Evolutionary conservation across 2,113 vertebrate species (phyloP), one percentile per base, ranked within the genome.

Genomic region (Lepidothrix coronata): DNA sequence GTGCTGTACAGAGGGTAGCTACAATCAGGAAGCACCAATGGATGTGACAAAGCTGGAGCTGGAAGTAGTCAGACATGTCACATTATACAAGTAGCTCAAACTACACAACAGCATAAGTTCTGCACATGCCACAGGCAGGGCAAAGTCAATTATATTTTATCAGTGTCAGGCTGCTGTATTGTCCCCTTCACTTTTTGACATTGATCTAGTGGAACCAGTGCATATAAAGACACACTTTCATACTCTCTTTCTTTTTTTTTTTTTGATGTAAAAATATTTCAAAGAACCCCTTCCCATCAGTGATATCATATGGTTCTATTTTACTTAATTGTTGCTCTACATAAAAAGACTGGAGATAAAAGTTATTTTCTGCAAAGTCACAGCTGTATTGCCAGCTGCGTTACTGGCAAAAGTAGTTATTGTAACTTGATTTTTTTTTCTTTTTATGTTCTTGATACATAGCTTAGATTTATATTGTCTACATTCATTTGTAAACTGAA

Each of bases 241-340:
- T 58, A 91, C 18, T 44, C 18, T 44, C 7, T 43, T 77, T 20
- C 4, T 43, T 33, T 35, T 37, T 48, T 54, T 58, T 11, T 39
- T 39, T 30, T 21, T 35, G 33, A 21, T 76, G 66, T 46, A 94
- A 88, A 88, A 93, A 44, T 91, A 92, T 96, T 97, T 96, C 92
- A 95, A 96, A 96, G 93, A 79, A 35, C 21, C 10, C 33, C 80
- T 95, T 95, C 67, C 74, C 89, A 91, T 95, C 89, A 73, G 13
- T 91, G 89, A 78, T 51, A 88, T 76, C 95, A 97, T 96, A 96
- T 95, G 97, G 93, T 97, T 96, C 83, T 95, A 41, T 95, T 97
- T 97, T 97, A 95, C 93, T 95, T 94, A 94, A 97, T 97, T 97
- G 87, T 95, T 96, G 81, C 71, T 92, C 77, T 96, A 73, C 73